phyloP scores from a whole-genome alignment of 2,797 vertebrate species.

The Aratinga solstitialis region DNA sequence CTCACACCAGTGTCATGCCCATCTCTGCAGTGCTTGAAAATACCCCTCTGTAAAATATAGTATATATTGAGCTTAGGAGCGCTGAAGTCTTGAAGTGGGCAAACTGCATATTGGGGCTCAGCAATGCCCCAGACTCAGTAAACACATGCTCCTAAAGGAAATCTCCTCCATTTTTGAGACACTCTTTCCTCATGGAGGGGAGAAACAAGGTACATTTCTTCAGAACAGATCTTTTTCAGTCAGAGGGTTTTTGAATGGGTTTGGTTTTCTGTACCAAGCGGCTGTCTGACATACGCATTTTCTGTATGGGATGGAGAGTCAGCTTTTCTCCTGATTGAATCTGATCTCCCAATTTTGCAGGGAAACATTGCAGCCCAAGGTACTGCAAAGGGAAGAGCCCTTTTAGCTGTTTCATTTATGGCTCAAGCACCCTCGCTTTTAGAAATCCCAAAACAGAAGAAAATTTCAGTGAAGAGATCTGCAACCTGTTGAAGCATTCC shows the following conservation, averaged over 20 bases:
- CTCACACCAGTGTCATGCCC: neutral
- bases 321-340: neutral
- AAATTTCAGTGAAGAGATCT: neutral
- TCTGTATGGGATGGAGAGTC: neutral
- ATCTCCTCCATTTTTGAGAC: neutral
- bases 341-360: neutral
- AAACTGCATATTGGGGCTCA: neutral
- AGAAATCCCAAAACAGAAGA: neutral
- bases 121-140: neutral
- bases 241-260: neutral
- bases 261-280: neutral
- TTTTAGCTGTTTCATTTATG: neutral
- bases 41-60: neutral
- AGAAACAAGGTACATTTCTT: neutral
- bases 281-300: fast-evolving
- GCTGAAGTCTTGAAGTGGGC: neutral
- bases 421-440: neutral
- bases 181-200: neutral
- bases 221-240: neutral
- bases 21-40: neutral
- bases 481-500: neutral
- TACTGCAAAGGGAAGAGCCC: neutral
- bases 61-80: neutral
- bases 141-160: neutral
- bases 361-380: neutral